phyloP scores from a whole-genome alignment of 2,797 vertebrate species.

The Hypotaenidia okinawae region DNA sequence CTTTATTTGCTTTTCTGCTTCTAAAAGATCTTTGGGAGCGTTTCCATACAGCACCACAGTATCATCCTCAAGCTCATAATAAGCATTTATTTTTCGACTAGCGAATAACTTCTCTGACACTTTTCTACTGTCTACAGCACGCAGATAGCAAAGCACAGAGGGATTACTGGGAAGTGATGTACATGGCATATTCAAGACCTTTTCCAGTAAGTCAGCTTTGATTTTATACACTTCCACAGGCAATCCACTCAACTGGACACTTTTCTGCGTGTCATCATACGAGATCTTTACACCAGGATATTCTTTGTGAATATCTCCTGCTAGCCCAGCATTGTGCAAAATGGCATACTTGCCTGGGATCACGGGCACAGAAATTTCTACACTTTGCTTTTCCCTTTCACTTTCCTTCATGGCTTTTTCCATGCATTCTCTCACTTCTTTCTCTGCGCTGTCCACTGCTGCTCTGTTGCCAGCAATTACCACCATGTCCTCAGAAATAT shows the following conservation, averaged over 20 bases:
- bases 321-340: slow-evolving; percentile 73
- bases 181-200: slow-evolving; percentile 41
- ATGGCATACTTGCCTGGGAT: slow-evolving; percentile 72
- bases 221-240: slow-evolving; percentile 72
- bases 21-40: slow-evolving; percentile 60
- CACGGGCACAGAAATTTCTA: slow-evolving; percentile 70
- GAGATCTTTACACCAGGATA: slow-evolving; percentile 71
- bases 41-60: slow-evolving; percentile 71
- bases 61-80: slow-evolving; percentile 71
- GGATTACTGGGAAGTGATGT: slow-evolving; percentile 55
- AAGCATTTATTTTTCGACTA: slow-evolving; percentile 75
- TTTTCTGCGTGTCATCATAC: slow-evolving; percentile 62
- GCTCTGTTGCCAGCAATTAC: slow-evolving; percentile 79
- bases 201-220: slow-evolving; percentile 81
- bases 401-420: slow-evolving; percentile 61
- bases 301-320: slow-evolving; percentile 25
- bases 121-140: slow-evolving; percentile 61
- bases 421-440: slow-evolving; percentile 69
- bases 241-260: slow-evolving; percentile 78
- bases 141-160: slow-evolving; percentile 79
- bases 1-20: slow-evolving; percentile 79
- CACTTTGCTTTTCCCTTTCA: slow-evolving; percentile 71
- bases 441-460: slow-evolving; percentile 71
- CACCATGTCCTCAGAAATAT: slow-evolving; percentile 62
- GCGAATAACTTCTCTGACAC: slow-evolving; percentile 80